Percentiles rank a stretch among this genome's conserved stretches.
These are phyloP conservation scores for Plagiodera versicolora DNA, from an alignment of 2,888 invertebrate species.

Conservation along the genomic window DNA sequence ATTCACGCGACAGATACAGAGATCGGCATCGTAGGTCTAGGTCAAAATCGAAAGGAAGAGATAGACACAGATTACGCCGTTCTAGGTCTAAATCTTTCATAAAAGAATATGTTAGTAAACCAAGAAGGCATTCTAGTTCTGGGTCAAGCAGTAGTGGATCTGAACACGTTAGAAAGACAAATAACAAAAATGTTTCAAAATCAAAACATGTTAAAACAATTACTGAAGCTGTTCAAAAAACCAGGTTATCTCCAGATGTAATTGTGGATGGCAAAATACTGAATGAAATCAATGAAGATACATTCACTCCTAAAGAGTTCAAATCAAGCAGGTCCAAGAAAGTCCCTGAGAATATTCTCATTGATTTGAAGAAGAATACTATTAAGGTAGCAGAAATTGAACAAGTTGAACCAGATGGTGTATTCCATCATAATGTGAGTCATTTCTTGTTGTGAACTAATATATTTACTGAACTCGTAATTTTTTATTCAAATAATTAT, in stretches of 20 bases:
- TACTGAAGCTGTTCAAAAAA: constrained; percentile 14
- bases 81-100: constrained; percentile 52
- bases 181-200: constrained; percentile 13
- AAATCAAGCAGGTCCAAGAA: constrained; percentile 61
- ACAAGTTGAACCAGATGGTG: constrained; percentile 61
- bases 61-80: constrained; percentile 41
- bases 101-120: constrained; percentile 46
- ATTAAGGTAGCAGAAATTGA: constrained; percentile 66
- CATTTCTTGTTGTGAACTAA: not conserved
- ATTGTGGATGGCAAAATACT: constrained; percentile 62
- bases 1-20: constrained; percentile 38
- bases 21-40: constrained; percentile 22
- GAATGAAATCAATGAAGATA: constrained; percentile 72
- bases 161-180: constrained; percentile 19
- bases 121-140: constrained; percentile 37
- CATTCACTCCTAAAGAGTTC: constrained; percentile 64
- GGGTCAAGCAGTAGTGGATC: constrained; percentile 36
- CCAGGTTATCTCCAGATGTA: constrained; percentile 31
- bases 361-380: constrained; percentile 72
- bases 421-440: constrained; percentile 70
- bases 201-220: constrained; percentile 21
- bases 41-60: constrained; percentile 24
- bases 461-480: too few species aligned
- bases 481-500: too few species aligned
- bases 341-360: constrained; percentile 69